These are phyloP conservation scores for Amphimallon solstitiale DNA, from an alignment of 2,888 invertebrate genomes.

Conservation along the genomic window DNA sequence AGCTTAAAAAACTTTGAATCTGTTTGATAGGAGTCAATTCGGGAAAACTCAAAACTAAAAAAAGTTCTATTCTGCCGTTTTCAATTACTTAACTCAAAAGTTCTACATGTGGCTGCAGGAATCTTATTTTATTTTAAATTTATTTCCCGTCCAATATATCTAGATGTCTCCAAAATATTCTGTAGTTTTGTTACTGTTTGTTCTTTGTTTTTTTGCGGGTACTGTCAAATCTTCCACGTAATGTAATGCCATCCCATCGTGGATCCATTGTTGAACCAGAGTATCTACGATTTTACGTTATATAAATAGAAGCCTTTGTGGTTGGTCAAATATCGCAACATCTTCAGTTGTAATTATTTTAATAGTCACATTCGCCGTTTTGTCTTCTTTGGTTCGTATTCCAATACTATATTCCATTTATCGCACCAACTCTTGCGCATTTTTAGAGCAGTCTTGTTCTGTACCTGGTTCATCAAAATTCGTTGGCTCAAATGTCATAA, in stretches of 20 bases:
- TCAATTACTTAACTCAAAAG: no score
- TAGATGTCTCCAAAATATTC: no score
- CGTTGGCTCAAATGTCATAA: background rate
- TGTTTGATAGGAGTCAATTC: no score
- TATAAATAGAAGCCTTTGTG: slow-evolving; percentile 7
- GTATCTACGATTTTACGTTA: slow-evolving; percentile 31
- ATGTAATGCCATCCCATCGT: slow-evolving; percentile 28
- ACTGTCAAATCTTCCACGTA: slow-evolving; percentile 31
- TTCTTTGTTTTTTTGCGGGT: slow-evolving; percentile 17
- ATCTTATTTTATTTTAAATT: no score
- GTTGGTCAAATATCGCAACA: slow-evolving; percentile 10
- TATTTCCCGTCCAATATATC: no score
- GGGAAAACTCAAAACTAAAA: no score
- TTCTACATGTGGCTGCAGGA: no score
- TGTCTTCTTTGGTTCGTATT: slow-evolving; percentile 16
- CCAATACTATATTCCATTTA: background rate
- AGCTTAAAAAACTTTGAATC: no score
- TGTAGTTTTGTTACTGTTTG: no score
- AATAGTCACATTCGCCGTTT: slow-evolving; percentile 14
- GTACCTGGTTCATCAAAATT: background rate
- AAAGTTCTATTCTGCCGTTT: no score
- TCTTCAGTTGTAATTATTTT: slow-evolving; percentile 23
- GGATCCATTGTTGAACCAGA: slow-evolving; percentile 25
- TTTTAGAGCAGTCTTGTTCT: background rate
- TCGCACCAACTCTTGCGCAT: background rate